These are phyloP conservation scores for Parauchenoglanis ngamensis DNA, from an alignment of 2,797 vertebrate species.

Conservation along the genomic window DNA sequence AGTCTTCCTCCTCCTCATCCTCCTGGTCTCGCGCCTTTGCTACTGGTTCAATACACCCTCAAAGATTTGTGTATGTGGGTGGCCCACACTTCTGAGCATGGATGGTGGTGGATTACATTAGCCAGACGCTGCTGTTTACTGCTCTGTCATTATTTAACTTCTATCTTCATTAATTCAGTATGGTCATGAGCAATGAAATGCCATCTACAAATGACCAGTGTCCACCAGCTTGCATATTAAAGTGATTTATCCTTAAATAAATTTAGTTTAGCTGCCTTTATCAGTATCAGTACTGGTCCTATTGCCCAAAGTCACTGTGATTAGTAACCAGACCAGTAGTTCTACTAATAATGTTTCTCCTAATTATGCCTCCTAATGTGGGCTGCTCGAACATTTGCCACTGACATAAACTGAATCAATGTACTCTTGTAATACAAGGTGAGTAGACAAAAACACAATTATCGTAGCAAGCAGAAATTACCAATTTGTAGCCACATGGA, in stretches of 20 bases:
- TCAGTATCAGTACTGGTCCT: neutral
- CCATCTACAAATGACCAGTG: neutral
- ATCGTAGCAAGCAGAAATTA: neutral
- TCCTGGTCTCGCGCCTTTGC: slow-evolving; percentile 9
- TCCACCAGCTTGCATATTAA: neutral
- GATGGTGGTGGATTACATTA: slow-evolving; percentile 20
- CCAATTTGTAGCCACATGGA: neutral
- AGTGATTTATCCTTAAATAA: neutral
- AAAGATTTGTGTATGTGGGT: slow-evolving; percentile 8
- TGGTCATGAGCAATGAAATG: neutral
- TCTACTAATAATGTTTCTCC: neutral
- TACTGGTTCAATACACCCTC: slow-evolving; percentile 15
- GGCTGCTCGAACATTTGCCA: neutral
- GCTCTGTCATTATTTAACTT: neutral
- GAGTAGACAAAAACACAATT: neutral
- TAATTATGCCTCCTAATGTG: neutral
- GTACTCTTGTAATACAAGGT: neutral
- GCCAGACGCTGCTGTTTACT: neutral
- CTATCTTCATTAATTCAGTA: neutral
- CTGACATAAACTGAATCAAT: neutral
- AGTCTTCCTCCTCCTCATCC: slow-evolving; percentile 15
- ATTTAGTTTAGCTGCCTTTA: neutral
- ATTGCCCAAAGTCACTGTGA: neutral
- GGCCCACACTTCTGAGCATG: slow-evolving; percentile 1
- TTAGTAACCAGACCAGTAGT: neutral